Conservation (phyloP, 2,888 invertebrate genomes). For the Drosophila suboccidentalis region DNA sequence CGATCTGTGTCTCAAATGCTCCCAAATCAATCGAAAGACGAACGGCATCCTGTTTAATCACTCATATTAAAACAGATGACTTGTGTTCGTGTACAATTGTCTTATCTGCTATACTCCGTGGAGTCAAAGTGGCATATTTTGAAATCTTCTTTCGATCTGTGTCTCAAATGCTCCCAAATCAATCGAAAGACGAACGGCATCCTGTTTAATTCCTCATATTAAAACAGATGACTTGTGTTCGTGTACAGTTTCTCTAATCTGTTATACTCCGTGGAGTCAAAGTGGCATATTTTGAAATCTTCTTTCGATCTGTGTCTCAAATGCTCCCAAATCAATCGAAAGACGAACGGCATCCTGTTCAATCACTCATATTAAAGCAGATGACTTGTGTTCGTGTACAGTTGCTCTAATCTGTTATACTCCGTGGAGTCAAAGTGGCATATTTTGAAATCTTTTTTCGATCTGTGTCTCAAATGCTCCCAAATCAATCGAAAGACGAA, state of each 20-base stretch:
- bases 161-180: conserved; percentile 52
- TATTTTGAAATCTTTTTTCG: conserved; percentile 15
- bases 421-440: conserved; percentile 48
- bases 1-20: conserved; percentile 47
- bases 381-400: conserved; percentile 53
- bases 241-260: conserved; percentile 26
- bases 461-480: conserved; percentile 42
- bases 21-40: conserved; percentile 27
- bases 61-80: conserved; percentile 52
- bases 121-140: conserved; percentile 54
- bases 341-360: conserved; percentile 52
- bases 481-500: conserved; percentile 23
- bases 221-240: conserved; percentile 56
- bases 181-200: conserved; percentile 42
- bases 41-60: conserved; percentile 54
- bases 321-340: conserved; percentile 33
- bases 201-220: conserved; percentile 51
- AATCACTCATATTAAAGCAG: conserved; percentile 48
- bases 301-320: conserved; percentile 33
- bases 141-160: conserved; percentile 11
- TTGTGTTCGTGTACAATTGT: conserved; percentile 37
- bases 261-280: conserved; percentile 31
- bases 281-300: conserved; percentile 29
- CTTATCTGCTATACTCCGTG: conserved; percentile 1
- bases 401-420: not conserved